Percentiles rank a stretch among this genome's conserved stretches.
Evolutionary conservation across 2,113 vertebrate species (phyloP).

Genomic region (Edolisoma coerulescens): DNA sequence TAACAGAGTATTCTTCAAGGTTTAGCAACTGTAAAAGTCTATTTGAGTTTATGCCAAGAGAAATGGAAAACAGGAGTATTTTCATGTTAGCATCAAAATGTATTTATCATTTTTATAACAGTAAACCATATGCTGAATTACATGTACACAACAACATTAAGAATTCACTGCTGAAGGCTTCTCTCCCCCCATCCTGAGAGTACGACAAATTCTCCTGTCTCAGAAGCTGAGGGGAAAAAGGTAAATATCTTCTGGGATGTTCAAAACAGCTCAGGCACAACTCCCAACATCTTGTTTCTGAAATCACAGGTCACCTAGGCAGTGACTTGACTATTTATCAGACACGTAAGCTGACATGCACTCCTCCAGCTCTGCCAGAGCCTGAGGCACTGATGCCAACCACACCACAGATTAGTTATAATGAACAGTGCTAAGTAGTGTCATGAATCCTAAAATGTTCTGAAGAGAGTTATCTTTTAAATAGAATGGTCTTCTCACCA

Average conservation of each 20-base stretch:
- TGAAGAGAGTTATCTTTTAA: background rate
- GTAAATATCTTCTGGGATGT: background rate
- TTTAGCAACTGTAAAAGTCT: background rate
- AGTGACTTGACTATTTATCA: background rate
- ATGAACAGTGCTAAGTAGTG: background rate
- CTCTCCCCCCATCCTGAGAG: fast-evolving
- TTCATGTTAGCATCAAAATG: background rate
- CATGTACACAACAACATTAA: background rate
- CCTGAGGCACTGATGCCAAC: background rate
- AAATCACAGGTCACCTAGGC: background rate
- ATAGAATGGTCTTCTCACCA: background rate
- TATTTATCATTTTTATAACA: background rate
- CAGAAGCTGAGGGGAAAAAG: background rate
- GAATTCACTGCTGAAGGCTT: background rate
- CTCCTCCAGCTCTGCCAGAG: background rate
- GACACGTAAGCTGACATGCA: background rate
- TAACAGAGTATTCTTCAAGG: constrained; percentile 7
- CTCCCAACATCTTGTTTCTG: background rate
- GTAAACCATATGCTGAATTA: background rate
- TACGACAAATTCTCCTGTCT: background rate
- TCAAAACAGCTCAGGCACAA: background rate
- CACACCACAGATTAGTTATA: background rate
- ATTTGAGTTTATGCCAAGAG: background rate
- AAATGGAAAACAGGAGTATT: background rate
- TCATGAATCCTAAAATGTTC: background rate